These are phyloP conservation scores for Thera obeliscata DNA, from an alignment of 2,888 invertebrate genomes.

Conservation along the genomic window DNA sequence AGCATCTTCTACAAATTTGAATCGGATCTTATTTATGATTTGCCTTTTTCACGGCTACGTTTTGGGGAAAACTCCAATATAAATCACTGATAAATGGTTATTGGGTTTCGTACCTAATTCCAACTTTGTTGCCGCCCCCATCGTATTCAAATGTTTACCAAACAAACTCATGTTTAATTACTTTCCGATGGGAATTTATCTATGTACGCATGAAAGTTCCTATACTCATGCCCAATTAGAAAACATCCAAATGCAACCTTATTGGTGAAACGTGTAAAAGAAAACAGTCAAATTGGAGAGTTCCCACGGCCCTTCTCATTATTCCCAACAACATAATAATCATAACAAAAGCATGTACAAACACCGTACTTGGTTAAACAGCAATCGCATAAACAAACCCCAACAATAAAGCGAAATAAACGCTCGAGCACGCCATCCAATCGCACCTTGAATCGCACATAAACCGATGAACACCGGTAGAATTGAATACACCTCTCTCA, in stretches of 20 bases:
- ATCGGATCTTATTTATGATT: constrained; percentile 85
- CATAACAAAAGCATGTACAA: constrained; percentile 82
- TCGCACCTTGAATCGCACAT: constrained; percentile 85
- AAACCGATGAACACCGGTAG: constrained; percentile 80
- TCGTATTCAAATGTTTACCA: constrained; percentile 46
- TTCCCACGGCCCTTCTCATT: constrained; percentile 73
- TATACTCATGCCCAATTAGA: constrained; percentile 13
- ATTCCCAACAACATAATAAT: constrained; percentile 81
- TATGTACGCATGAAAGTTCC: neutral
- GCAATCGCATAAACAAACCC: constrained; percentile 85
- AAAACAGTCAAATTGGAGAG: constrained; percentile 46
- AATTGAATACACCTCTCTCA: constrained; percentile 80
- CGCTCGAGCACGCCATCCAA: constrained; percentile 84
- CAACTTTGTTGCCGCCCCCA: constrained; percentile 60
- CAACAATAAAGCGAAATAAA: constrained; percentile 84
- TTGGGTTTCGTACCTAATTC: constrained; percentile 73
- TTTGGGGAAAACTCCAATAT: constrained; percentile 81
- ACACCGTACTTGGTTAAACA: constrained; percentile 83
- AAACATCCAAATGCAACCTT: constrained; percentile 47
- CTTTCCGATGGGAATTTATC: constrained; percentile 37
- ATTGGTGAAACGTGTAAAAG: constrained; percentile 43
- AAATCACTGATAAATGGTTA: constrained; percentile 80
- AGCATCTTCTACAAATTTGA: constrained; percentile 85
- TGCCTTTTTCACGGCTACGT: constrained; percentile 84
- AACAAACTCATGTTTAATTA: constrained; percentile 42